These are phyloP conservation scores for Pocillopora damicornis DNA, from an alignment of 64 coral and sea anemone genomes.

Conservation along the genomic window DNA sequence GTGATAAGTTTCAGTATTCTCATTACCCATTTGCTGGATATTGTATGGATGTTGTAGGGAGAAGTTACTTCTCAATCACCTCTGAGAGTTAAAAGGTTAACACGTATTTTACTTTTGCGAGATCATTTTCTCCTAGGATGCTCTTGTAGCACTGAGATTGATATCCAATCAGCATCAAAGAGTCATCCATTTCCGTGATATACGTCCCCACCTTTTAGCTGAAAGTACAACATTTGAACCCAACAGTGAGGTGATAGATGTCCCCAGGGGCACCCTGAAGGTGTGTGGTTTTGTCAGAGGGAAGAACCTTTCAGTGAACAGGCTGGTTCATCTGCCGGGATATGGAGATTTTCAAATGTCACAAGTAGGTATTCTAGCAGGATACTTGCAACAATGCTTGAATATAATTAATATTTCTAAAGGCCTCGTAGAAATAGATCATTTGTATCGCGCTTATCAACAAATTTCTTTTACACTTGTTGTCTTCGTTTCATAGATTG, in stretches of 20 bases:
- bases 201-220: constrained; percentile 75
- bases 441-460: too few species aligned
- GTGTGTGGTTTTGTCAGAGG: constrained; percentile 88
- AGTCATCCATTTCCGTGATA: constrained; percentile 73
- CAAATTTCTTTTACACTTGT: too few species aligned
- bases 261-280: constrained; percentile 74
- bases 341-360: constrained; percentile 92
- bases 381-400: background rate
- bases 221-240: constrained; percentile 68
- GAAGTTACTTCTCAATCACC: too few species aligned
- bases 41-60: too few species aligned
- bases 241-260: constrained; percentile 20
- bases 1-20: too few species aligned
- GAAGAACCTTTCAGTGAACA: constrained; percentile 73
- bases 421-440: too few species aligned
- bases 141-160: constrained; percentile 65
- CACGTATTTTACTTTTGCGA: too few species aligned
- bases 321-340: constrained; percentile 86
- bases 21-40: too few species aligned
- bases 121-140: constrained; percentile 62
- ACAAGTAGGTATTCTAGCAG: constrained; percentile 45
- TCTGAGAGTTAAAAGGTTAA: background rate
- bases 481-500: constrained; percentile 34
- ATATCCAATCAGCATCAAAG: constrained; percentile 90
- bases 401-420: background rate